phyloP scores from a whole-genome alignment of 2,113 vertebrate species.

The Microtus montanus region DNA sequence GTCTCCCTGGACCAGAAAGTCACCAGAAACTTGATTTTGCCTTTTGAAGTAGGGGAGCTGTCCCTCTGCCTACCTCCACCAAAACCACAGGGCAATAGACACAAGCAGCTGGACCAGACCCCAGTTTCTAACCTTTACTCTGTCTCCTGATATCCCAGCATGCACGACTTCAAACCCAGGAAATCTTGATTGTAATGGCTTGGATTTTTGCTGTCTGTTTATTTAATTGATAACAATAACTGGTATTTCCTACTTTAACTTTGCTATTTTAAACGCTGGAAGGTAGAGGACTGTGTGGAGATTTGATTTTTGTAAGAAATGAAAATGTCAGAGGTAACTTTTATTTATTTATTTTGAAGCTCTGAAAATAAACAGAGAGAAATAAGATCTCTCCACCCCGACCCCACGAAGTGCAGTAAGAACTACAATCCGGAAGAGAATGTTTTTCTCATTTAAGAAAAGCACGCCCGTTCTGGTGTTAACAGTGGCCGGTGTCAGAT shows the following conservation, averaged over 20 bases:
- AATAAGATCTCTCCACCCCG: neutral
- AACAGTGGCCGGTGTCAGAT: neutral
- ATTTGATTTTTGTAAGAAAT: neutral
- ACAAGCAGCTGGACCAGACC: slow-evolving; percentile 59
- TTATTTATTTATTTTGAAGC: neutral
- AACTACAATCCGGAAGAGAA: neutral
- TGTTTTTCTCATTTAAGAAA: neutral
- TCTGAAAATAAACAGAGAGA: slow-evolving; percentile 39
- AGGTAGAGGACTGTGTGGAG: neutral
- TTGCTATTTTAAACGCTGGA: slow-evolving; percentile 3
- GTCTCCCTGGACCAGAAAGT: slow-evolving; percentile 63
- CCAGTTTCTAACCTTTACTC: slow-evolving; percentile 73
- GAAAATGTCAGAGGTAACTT: neutral
- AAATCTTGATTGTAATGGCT: neutral
- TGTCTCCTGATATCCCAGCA: slow-evolving; percentile 46
- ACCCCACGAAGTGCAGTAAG: neutral
- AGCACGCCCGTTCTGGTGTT: neutral
- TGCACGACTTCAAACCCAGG: slow-evolving; percentile 18
- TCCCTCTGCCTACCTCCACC: slow-evolving; percentile 39
- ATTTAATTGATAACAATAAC: slow-evolving; percentile 38
- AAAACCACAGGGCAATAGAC: slow-evolving; percentile 47
- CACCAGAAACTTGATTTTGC: slow-evolving; percentile 75
- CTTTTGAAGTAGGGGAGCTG: slow-evolving; percentile 56
- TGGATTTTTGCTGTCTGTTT: neutral
- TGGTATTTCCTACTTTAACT: slow-evolving; percentile 23